Conservation (phyloP, 2,888 invertebrate species). For the Pegoplata infirma region DNA sequence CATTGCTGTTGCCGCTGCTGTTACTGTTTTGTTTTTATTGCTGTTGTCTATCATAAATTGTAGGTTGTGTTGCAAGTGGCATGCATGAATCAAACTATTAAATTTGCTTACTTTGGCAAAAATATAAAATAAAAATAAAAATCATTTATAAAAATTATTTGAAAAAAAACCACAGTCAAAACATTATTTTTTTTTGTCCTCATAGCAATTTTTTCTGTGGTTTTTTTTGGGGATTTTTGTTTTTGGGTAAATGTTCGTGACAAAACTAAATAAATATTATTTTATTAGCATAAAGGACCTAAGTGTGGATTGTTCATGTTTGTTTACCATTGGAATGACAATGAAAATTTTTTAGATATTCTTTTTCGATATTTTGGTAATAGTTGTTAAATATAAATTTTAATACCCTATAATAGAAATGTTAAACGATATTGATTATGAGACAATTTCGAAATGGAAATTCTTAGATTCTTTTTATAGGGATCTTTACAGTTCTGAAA, state of each 20-base stretch:
- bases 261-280: not conserved
- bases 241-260: not conserved
- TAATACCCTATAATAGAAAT: too few relatives aligned
- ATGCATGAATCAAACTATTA: slow-evolving; percentile 62
- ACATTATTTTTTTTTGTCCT: not conserved
- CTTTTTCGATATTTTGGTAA: not conserved
- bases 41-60: slow-evolving; percentile 52
- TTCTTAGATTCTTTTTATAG: too few relatives aligned
- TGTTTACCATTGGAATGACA: slow-evolving; percentile 53
- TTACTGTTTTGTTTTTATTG: slow-evolving; percentile 4
- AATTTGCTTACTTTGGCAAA: slow-evolving; percentile 58
- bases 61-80: slow-evolving; percentile 38
- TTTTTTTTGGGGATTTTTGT: not conserved
- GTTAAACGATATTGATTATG: too few relatives aligned
- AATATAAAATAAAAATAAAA: slow-evolving; percentile 17
- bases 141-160: not conserved
- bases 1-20: not conserved
- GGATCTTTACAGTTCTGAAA: too few relatives aligned
- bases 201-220: not conserved
- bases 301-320: slow-evolving; percentile 53
- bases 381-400: not conserved
- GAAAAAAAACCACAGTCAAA: not conserved
- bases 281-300: not conserved
- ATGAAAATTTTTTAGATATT: slow-evolving; percentile 34
- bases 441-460: too few relatives aligned